Conservation (phyloP, 1,140 invertebrate species). For the Babylonia areolata region DNA sequence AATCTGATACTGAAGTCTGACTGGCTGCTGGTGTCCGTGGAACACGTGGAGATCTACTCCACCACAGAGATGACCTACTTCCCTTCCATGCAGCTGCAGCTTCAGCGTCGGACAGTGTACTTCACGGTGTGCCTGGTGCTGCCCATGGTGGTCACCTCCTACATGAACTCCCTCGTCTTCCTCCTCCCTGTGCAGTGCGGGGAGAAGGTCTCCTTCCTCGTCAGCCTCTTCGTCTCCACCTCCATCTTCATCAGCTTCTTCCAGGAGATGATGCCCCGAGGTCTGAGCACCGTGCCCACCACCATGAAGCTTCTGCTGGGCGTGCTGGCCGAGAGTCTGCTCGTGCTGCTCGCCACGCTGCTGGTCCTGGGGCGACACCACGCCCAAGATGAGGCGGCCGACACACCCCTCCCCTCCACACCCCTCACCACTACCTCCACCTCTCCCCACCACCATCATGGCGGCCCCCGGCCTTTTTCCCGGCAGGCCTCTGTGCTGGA, state of each 20-base stretch:
- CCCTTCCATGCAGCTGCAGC: neutral
- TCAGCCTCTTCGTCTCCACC: slow-evolving; percentile 49
- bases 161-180: slow-evolving; percentile 46
- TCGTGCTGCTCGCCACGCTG: slow-evolving; percentile 30
- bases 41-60: no score
- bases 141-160: slow-evolving; percentile 41
- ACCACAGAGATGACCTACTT: neutral
- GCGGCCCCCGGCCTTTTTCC: neutral
- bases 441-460: neutral
- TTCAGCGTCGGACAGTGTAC: slow-evolving; percentile 36
- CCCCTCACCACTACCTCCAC: neutral
- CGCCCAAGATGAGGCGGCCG: neutral
- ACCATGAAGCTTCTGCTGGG: slow-evolving; percentile 40
- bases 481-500: neutral
- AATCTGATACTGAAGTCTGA: neutral
- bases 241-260: slow-evolving; percentile 47
- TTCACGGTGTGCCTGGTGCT: slow-evolving; percentile 44
- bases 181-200: slow-evolving; percentile 47
- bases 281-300: slow-evolving; percentile 79
- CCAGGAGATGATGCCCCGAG: slow-evolving; percentile 18
- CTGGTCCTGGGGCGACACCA: slow-evolving; percentile 21
- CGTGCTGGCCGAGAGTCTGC: slow-evolving; percentile 11
- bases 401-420: no score
- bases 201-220: slow-evolving; percentile 48
- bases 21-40: neutral